A percentile compares a stretch with the other conserved stretches of the same genome.
Evolutionary conservation across 2,797 vertebrate genomes (phyloP).

Genomic region (Orestias chungarensis): DNA sequence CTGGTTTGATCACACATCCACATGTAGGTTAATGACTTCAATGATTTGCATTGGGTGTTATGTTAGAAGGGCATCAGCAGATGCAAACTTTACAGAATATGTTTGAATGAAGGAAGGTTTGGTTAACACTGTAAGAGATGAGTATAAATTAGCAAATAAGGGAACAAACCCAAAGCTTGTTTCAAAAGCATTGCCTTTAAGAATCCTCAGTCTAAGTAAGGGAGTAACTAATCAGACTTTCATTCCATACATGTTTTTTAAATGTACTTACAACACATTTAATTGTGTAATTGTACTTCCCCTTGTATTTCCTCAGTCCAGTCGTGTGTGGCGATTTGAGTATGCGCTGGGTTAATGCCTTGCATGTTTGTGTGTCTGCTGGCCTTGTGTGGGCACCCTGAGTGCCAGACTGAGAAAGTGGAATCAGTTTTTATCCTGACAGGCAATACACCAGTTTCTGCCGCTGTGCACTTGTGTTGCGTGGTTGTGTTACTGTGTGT

Average conservation of each 20-base stretch:
- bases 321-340: constrained; percentile 4
- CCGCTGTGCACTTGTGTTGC: constrained; percentile 14
- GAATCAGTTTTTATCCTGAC: constrained; percentile 55
- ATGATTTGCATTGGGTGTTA: neutral
- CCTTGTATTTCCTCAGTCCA: neutral
- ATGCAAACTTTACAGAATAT: neutral
- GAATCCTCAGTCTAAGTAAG: neutral
- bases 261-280: neutral
- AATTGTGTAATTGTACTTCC: neutral
- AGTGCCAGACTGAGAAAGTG: constrained; percentile 52
- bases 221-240: neutral
- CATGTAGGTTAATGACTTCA: neutral
- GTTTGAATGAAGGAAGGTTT: neutral
- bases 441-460: constrained; percentile 37
- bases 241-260: neutral
- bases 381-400: constrained; percentile 34
- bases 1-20: neutral
- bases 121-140: neutral
- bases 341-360: constrained; percentile 1
- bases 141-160: neutral
- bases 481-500: constrained; percentile 9
- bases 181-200: neutral
- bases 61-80: neutral
- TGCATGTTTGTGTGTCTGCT: constrained; percentile 11
- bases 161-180: neutral